These are phyloP conservation scores for Apoda limacodes DNA, from an alignment of 2,888 invertebrate species.

Conservation along the genomic window DNA sequence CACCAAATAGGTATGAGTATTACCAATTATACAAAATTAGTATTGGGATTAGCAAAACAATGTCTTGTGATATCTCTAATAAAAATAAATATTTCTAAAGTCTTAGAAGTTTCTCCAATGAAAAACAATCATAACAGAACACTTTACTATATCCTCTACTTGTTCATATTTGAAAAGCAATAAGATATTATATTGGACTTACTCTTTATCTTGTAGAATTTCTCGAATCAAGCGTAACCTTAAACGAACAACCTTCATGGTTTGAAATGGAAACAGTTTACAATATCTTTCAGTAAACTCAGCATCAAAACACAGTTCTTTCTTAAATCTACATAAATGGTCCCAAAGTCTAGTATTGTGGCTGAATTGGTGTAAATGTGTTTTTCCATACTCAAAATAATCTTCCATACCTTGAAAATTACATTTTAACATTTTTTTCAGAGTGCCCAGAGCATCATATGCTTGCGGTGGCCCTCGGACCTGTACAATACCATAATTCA, in stretches of 20 bases:
- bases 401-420: slow-evolving; percentile 79
- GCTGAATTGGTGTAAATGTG: slow-evolving; percentile 83
- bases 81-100: too few relatives aligned
- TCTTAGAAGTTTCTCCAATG: too few relatives aligned
- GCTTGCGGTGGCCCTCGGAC: slow-evolving; percentile 80
- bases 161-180: slow-evolving; percentile 1
- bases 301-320: slow-evolving; percentile 57
- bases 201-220: slow-evolving; percentile 78
- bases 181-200: slow-evolving; percentile 40
- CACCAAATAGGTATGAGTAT: neutral
- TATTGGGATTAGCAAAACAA: neutral
- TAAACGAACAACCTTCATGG: slow-evolving; percentile 87
- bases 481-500: slow-evolving; percentile 85
- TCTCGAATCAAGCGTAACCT: slow-evolving; percentile 78
- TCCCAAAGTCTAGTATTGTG: slow-evolving; percentile 89
- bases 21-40: neutral
- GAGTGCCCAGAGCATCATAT: slow-evolving; percentile 73
- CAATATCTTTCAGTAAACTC: slow-evolving; percentile 83
- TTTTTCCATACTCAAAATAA: slow-evolving; percentile 82
- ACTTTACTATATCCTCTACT: too few relatives aligned
- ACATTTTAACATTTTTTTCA: slow-evolving; percentile 81
- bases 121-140: too few relatives aligned
- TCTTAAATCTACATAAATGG: slow-evolving; percentile 76
- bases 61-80: slow-evolving; percentile 1
- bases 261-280: slow-evolving; percentile 87